Evolutionary conservation across 2,888 invertebrate species (phyloP).

Genomic region (Autographa pulchrina): DNA sequence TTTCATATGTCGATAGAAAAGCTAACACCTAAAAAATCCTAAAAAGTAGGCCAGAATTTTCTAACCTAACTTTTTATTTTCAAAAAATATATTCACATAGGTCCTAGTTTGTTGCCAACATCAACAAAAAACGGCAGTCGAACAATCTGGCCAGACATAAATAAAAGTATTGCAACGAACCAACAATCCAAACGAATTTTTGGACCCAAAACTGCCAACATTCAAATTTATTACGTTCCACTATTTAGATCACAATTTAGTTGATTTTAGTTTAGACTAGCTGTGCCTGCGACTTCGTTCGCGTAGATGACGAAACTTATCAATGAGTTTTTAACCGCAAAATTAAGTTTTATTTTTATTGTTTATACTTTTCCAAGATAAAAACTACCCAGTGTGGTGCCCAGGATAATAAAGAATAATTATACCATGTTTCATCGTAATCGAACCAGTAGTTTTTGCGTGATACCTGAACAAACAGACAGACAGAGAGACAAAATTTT

Average conservation of each 20-base stretch:
- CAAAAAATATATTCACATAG: slow-evolving; percentile 10
- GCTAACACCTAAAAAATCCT: background rate
- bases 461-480: too few species aligned
- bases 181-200: slow-evolving; percentile 22
- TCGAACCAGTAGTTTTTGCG: too few species aligned
- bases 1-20: too few species aligned
- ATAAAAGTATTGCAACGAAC: slow-evolving; percentile 35
- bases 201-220: slow-evolving; percentile 22
- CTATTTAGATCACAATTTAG: slow-evolving; percentile 25
- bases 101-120: slow-evolving; percentile 34
- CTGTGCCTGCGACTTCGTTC: too few species aligned
- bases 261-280: background rate
- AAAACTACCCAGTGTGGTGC: too few species aligned
- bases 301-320: too few species aligned
- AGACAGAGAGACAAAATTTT: too few species aligned
- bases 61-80: slow-evolving; percentile 9
- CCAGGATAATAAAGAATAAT: too few species aligned
- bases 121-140: slow-evolving; percentile 10
- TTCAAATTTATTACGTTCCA: slow-evolving; percentile 27
- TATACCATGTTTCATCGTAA: too few species aligned
- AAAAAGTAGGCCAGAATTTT: background rate
- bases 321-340: too few species aligned
- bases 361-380: too few species aligned
- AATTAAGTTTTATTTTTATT: too few species aligned
- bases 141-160: slow-evolving; percentile 28